Conservation (phyloP, 2,888 invertebrate genomes). For the Hypercompe scribonia region DNA sequence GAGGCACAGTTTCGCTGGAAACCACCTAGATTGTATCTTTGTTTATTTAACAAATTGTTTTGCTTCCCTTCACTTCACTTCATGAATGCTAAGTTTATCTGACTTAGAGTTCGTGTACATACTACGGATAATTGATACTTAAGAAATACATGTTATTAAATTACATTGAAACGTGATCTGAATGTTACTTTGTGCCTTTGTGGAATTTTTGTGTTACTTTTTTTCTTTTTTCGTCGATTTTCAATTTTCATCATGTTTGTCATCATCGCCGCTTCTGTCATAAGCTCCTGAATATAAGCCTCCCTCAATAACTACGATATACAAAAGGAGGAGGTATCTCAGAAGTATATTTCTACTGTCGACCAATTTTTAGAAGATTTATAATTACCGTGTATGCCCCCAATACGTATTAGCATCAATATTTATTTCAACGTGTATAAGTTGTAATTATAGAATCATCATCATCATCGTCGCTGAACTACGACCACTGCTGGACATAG, state of each 20-base stretch:
- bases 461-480: too few species aligned
- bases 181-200: background rate
- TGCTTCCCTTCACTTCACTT: background rate
- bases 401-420: too few species aligned
- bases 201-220: background rate
- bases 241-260: background rate
- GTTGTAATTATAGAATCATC: too few species aligned
- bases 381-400: too few species aligned
- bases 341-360: background rate
- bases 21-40: slow-evolving; percentile 65
- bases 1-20: slow-evolving; percentile 48
- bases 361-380: background rate
- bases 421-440: too few species aligned
- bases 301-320: background rate
- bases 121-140: background rate
- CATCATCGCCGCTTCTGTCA: background rate
- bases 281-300: background rate
- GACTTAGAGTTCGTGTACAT: background rate
- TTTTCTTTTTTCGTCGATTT: too few species aligned
- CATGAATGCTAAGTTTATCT: slow-evolving; percentile 3
- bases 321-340: background rate
- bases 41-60: slow-evolving; percentile 68
- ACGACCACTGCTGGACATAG: too few species aligned
- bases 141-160: background rate
- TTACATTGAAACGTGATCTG: background rate